Evolutionary conservation across 1,140 invertebrate species (phyloP), one percentile per base, ranked within the genome.

Genomic region (Drosophila bipectinata): DNA sequence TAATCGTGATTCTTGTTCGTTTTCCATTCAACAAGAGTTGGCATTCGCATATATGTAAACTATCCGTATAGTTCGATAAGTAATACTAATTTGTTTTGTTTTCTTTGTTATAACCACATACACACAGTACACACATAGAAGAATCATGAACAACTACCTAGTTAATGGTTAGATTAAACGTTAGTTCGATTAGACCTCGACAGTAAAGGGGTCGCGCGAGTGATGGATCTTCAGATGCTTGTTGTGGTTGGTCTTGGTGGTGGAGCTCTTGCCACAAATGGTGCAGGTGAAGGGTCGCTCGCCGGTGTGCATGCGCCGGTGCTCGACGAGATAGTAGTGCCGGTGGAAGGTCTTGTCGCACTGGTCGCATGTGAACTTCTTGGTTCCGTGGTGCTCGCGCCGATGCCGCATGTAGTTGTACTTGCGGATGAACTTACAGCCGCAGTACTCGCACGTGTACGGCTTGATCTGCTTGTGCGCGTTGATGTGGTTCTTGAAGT

Each of bases 401-500:
- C 97, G 96, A 91, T 98, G 98, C 44, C 97, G 94, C 85, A 97
- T 94, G 83, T 98, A 96, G 90, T 98, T 98, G 90, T 97, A 98
- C 89, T 98, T 98, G 18, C 97, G 94, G 55, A 97, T 98, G 91
- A 99, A 99, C 85, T 97, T 96, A 48, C 97, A 97, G 26, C 97
- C 98, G 91, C 98, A 99, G 91, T 97, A 96, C 84, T 98, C 98
- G 91, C 97, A 98, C 1, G 96, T 97, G 91, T 97, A 98, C 1
- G 96, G 96, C 58, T 95, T 94, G 37, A 96, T 94, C 56, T 95
- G 95, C 64, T 95, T 95, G 92, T 97, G 96, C 26, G 96, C 95
- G 91, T 96, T 96, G 94, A 97, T 95, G 92, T 98, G 97, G 12
- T 96, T 95, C 4, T 95, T 94, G 84, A 96, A 96, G 81, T 97